Conservation (phyloP, 2,888 invertebrate genomes). For the Limnephilus rhombicus region DNA sequence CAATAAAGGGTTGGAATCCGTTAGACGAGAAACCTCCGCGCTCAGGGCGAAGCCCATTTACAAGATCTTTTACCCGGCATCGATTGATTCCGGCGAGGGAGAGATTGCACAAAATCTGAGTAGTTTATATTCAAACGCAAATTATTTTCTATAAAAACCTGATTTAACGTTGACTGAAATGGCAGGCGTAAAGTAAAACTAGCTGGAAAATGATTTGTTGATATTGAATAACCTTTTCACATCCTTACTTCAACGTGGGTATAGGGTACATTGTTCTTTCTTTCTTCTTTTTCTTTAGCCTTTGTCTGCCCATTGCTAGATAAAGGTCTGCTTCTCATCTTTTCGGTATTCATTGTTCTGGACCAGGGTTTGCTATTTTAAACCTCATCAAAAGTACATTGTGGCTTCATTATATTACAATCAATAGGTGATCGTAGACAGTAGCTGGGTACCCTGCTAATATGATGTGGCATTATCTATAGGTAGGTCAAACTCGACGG, state of each 20-base stretch:
- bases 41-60: neutral
- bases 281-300: neutral
- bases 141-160: neutral
- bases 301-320: neutral
- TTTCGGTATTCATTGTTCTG: neutral
- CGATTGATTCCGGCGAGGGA: neutral
- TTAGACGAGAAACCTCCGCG: neutral
- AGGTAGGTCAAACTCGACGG: no score
- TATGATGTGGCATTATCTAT: neutral
- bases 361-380: neutral
- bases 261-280: neutral
- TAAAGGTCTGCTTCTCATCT: neutral
- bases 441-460: neutral
- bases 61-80: neutral
- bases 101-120: neutral
- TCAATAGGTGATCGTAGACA: neutral
- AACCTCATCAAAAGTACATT: neutral
- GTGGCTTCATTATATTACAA: neutral
- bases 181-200: neutral
- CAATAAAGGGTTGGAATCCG: constrained; percentile 16
- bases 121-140: neutral
- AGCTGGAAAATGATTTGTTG: neutral
- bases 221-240: neutral
- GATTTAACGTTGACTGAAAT: neutral
- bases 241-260: neutral